A percentile compares a stretch with the other conserved stretches of the same genome.
phyloP scores from a whole-genome alignment of 2,113 vertebrate genomes.

The Phoenicopterus ruber region DNA sequence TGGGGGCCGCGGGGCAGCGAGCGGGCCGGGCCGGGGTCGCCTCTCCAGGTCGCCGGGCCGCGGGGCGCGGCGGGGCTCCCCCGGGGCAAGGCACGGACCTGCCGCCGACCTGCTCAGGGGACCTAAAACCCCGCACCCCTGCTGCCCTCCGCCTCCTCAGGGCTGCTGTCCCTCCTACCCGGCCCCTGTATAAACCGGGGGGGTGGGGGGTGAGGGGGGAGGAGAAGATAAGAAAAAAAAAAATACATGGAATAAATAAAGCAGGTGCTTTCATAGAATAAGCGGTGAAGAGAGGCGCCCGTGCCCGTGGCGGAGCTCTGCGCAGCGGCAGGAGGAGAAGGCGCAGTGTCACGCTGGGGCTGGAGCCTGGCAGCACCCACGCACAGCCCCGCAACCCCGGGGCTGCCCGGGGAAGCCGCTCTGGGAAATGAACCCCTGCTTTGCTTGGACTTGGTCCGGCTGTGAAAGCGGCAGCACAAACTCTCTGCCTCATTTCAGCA shows the following conservation, averaged over 20 bases:
- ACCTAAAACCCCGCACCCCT: neutral
- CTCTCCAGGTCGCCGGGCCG: neutral
- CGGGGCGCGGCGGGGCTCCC: neutral
- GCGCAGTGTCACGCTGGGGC: neutral
- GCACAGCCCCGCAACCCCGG: neutral
- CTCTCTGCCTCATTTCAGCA: neutral
- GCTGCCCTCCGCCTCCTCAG: neutral
- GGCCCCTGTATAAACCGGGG: neutral
- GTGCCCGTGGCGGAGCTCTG: neutral
- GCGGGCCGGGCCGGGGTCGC: fast-evolving
- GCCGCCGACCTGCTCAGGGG: neutral
- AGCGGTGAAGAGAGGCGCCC: neutral
- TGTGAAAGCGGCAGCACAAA: neutral
- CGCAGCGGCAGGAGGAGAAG: neutral
- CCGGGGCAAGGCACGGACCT: neutral
- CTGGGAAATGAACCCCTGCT: neutral
- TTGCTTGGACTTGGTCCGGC: neutral
- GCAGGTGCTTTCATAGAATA: neutral
- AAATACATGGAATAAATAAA: neutral
- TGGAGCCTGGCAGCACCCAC: neutral
- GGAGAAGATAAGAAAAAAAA: neutral
- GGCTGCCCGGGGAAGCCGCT: neutral
- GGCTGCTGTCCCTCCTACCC: neutral
- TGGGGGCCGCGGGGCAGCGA: neutral
- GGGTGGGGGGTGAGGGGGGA: fast-evolving